Evolutionary conservation across 1,140 invertebrate species (phyloP), one percentile per base, ranked within the genome.

Genomic region (Sycophila sp.): DNA sequence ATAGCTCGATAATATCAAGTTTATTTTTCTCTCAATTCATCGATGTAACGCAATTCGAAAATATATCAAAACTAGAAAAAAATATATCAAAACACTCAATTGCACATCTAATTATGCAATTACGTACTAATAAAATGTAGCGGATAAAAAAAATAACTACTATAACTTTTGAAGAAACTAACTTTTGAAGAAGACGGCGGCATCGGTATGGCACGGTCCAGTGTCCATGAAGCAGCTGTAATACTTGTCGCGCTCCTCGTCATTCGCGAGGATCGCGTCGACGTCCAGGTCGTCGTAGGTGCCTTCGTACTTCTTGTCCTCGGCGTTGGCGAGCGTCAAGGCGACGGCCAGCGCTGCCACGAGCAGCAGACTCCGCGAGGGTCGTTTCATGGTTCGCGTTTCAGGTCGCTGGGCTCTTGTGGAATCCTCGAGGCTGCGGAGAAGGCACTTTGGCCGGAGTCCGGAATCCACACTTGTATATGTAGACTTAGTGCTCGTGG

Each of bases 181-280:
- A 81, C 77, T 69, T 73, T 76, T 80, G 26, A 80, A 77, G n/a
- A 79, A 82, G 7, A 17, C 47, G 0, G 76, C 72, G 32, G 77
- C 78, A 0, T 69, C 73, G 22, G 77, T 80, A 2, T 66, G 0
- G 30, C 86, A 87, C 5, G 80, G 76, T 53, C 74, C 81, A 10
- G 59, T 68, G 5, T 78, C 82, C 74, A 86, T 82, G 30, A 85
- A 79, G 56, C 86, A 87, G 4, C 79, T 80, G 28, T 86, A 82
- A 30, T 81, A 81, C 6, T 76, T 69, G 0, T 71, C 7, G 5
- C 78, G 56, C 7, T 75, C 45, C 17, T 32, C 28, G 28, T 75
- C 68, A 40, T 78, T 78, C 1, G 64, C 36, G 13, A 81, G 70
- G 53, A 78, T 78, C 38, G 59, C 74, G 0, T 49, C 58, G 7